Evolutionary conservation across 2,888 invertebrate species (phyloP).

Genomic region (Pristionchus mayeri): DNA sequence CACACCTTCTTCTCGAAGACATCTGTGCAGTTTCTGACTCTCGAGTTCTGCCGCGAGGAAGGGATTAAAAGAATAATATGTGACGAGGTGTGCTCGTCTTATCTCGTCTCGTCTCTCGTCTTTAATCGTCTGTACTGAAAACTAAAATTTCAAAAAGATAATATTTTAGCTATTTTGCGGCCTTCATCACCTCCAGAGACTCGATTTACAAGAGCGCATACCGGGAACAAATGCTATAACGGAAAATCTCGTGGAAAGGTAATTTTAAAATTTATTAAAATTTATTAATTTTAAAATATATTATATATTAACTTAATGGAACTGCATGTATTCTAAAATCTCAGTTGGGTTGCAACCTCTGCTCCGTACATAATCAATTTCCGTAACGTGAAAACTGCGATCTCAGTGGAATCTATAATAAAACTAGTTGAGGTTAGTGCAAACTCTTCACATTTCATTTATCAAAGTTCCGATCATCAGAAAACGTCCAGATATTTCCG

Average conservation of each 20-base stretch:
- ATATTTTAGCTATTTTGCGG: not conserved
- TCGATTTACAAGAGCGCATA: not conserved
- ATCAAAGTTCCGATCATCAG: not conserved
- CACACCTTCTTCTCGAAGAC: not conserved
- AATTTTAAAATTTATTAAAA: not conserved
- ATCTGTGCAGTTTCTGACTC: not conserved
- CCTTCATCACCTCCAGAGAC: not conserved
- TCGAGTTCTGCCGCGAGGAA: slow-evolving; percentile 17
- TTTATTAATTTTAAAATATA: no score
- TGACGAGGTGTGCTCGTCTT: not conserved
- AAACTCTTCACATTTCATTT: not conserved
- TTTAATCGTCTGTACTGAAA: no score
- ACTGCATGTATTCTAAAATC: no score
- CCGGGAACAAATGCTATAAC: not conserved
- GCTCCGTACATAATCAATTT: not conserved
- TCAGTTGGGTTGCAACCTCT: not conserved
- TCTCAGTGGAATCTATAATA: not conserved
- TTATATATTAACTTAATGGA: no score
- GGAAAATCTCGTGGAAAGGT: not conserved
- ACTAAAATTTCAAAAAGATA: not conserved
- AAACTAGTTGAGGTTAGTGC: not conserved
- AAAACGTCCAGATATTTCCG: not conserved
- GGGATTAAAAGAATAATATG: not conserved
- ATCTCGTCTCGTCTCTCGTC: no score
- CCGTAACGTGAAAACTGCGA: not conserved